phyloP scores from a whole-genome alignment of 2,888 invertebrate species.

The Heliconius erato region DNA sequence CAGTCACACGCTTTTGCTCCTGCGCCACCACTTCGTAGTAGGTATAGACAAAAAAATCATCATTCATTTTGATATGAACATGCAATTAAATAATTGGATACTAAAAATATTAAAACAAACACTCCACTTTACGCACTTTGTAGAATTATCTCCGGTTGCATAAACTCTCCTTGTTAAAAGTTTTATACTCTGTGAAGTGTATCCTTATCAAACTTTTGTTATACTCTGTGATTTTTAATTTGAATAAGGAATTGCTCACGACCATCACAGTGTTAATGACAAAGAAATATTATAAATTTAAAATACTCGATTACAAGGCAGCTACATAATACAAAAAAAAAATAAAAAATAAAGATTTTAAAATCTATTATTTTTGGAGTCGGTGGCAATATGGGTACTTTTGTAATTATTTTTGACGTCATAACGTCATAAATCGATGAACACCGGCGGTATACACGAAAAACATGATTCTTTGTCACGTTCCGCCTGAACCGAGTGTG shows the following conservation, averaged over 20 bases:
- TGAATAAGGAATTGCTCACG: too few species aligned
- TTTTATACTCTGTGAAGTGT: constrained; percentile 64
- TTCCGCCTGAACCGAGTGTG: too few species aligned
- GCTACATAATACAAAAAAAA: too few species aligned
- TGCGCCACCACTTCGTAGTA: too few species aligned
- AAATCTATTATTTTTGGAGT: too few species aligned
- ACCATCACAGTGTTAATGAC: background rate
- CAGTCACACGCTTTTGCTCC: too few species aligned
- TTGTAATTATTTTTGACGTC: too few species aligned
- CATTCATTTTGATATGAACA: background rate
- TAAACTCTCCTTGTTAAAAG: constrained; percentile 75
- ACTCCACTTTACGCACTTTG: constrained; percentile 14
- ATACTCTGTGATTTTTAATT: constrained; percentile 51
- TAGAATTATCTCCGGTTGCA: constrained; percentile 26
- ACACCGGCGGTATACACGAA: too few species aligned
- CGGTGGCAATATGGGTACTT: too few species aligned
- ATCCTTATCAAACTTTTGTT: constrained; percentile 68
- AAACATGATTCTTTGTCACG: too few species aligned
- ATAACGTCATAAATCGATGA: too few species aligned
- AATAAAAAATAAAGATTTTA: too few species aligned
- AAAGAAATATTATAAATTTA: background rate
- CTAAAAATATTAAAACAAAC: background rate
- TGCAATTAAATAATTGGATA: background rate
- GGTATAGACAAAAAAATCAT: background rate
- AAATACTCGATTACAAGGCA: background rate